phyloP scores from a whole-genome alignment of 2,888 invertebrate species.

The Galerucella calmariensis region DNA sequence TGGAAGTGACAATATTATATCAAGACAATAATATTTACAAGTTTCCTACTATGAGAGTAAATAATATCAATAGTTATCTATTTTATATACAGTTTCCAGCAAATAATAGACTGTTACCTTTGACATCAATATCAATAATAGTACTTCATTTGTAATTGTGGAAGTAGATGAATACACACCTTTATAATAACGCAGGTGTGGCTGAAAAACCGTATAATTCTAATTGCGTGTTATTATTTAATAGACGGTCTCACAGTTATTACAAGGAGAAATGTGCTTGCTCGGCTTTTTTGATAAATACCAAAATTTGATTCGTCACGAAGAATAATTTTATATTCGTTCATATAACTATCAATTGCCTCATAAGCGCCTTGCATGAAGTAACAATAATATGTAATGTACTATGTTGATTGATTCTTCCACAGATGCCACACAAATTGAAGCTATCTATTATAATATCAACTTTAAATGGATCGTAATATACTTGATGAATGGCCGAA shows the following conservation, averaged over 20 bases:
- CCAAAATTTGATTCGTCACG: conserved; percentile 39
- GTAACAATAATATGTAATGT: conserved; percentile 13
- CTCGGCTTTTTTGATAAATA: conserved; percentile 54
- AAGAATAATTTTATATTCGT: conserved; percentile 36
- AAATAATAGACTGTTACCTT: too few species aligned
- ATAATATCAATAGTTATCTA: background rate
- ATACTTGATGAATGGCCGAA: background rate
- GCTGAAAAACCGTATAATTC: conserved; percentile 59
- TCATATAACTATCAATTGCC: conserved; percentile 34
- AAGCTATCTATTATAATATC: background rate
- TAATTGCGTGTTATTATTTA: conserved; percentile 59
- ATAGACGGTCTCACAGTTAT: conserved; percentile 53
- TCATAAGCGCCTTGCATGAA: conserved; percentile 25
- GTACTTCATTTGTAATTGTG: conserved; percentile 29
- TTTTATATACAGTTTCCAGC: too few species aligned
- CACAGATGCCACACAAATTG: background rate
- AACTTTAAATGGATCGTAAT: background rate
- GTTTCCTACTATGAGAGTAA: too few species aligned
- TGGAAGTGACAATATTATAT: too few species aligned
- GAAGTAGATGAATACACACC: conserved; percentile 52
- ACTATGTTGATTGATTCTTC: background rate
- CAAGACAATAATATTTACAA: too few species aligned
- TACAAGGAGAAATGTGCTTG: conserved; percentile 50
- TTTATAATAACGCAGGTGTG: conserved; percentile 57
- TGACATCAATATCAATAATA: background rate